These are phyloP conservation scores for Drosophila yakuba DNA, from an alignment of 1,140 invertebrate genomes.

Conservation along the genomic window DNA sequence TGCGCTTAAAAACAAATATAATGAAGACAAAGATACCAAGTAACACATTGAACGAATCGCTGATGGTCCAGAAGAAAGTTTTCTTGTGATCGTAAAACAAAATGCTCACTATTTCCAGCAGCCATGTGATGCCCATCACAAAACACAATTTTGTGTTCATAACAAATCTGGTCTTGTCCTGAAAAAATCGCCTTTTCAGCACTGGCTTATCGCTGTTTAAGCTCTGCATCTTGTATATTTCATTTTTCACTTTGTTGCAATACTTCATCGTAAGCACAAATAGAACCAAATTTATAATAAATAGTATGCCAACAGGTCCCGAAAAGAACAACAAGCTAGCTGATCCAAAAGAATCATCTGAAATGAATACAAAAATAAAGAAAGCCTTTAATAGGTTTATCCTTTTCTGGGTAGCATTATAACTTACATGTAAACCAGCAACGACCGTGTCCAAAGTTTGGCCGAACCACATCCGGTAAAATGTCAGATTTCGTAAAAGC, in stretches of 20 bases:
- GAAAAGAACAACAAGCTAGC: constrained; percentile 88
- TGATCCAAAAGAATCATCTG: constrained; percentile 72
- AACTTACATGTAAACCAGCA: constrained; percentile 87
- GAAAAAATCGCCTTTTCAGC: constrained; percentile 86
- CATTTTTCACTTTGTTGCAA: constrained; percentile 89
- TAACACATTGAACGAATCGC: constrained; percentile 87
- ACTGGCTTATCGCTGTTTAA: constrained; percentile 85
- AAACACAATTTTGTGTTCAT: constrained; percentile 90
- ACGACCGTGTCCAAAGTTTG: constrained; percentile 85
- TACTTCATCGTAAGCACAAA: constrained; percentile 88
- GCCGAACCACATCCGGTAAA: constrained; percentile 80
- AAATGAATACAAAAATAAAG: neutral
- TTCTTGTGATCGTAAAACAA: constrained; percentile 84
- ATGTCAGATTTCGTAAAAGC: constrained; percentile 85
- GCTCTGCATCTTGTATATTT: constrained; percentile 88
- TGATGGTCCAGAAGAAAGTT: constrained; percentile 86
- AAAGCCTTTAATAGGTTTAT: too few species aligned
- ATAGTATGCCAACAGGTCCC: constrained; percentile 87
- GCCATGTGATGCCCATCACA: constrained; percentile 91
- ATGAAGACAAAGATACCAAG: constrained; percentile 88
- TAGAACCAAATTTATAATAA: constrained; percentile 88
- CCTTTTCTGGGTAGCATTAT: too few species aligned
- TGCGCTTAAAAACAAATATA: constrained; percentile 88
- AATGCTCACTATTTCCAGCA: constrained; percentile 88
- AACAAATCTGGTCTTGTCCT: constrained; percentile 88